Evolutionary conservation across 2,797 vertebrate species (phyloP).

Genomic region (Siniperca scherzeri): DNA sequence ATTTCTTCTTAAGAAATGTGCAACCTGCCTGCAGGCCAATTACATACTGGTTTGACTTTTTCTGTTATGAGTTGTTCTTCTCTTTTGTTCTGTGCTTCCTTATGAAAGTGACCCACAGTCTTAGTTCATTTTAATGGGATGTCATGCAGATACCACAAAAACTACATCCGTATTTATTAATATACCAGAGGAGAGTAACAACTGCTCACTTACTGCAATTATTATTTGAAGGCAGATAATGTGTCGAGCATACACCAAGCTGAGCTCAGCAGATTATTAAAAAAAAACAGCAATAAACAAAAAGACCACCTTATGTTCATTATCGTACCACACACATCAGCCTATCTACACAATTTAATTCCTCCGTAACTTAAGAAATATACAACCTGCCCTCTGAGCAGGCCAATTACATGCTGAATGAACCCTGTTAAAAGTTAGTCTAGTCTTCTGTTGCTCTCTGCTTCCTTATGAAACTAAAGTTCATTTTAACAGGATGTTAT

Average conservation of each 20-base stretch:
- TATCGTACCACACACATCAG: neutral
- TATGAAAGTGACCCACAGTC: neutral
- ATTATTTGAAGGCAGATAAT: no score
- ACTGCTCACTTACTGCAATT: no score
- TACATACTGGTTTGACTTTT: neutral
- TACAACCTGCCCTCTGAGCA: neutral
- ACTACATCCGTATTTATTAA: no score
- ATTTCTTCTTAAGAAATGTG: neutral
- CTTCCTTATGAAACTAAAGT: neutral
- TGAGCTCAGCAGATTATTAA: no score
- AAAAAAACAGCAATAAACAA: neutral
- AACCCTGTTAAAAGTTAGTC: slow-evolving; percentile 12
- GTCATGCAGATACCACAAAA: neutral
- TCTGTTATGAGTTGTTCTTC: neutral
- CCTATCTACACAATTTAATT: neutral
- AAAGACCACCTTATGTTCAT: neutral
- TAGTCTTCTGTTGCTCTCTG: neutral
- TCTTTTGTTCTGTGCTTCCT: neutral
- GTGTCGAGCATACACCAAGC: no score
- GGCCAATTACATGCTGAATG: neutral
- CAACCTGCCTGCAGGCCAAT: neutral
- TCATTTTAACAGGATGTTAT: neutral
- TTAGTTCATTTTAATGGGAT: neutral
- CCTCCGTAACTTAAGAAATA: neutral
- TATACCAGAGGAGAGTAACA: no score